Base-by-base conservation (phyloP, 2,113 vertebrate species). In the Otolemur garnettii region DNA sequence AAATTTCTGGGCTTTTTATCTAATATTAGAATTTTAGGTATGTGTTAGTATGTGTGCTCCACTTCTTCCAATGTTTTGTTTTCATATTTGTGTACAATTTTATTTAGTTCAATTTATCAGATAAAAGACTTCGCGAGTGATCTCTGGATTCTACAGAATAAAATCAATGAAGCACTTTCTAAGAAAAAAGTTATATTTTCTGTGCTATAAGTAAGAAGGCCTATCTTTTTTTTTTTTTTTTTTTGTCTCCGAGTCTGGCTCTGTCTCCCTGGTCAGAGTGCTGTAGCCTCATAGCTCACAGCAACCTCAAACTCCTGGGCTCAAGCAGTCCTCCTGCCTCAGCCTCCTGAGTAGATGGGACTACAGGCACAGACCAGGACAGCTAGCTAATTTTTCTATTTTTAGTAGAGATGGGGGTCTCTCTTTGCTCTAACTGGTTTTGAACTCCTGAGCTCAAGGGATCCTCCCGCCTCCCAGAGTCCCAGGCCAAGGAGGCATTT, bases 71-170 rank as follows among this genome's bases (percentile, higher is more conserved):
- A 77, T n/a, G 7, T 80, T 93, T 95, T 69, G 9, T 60, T 91
- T 91, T 74, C 55, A 96, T 87, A 62, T 79, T 30, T 75, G 28
- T 78, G 4, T 71, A 82, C 30, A 85, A 95, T 83, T 95, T 89
- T 90, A 96, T 77, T 92, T 84, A 82, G 10, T 62, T 89, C 11
- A 81, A 45, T 93, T 95, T 66, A 3, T 55, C 22, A 87, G n/a
- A 82, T 28, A 78, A 62, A 53, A 78, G 72, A 72, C 6, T 80
- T 83, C 97, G 26, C 42, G 84, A 93, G 12, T 90, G 85, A 77
- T 57, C 2, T 7, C 18, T 18, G 38, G 9, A 22, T 79, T 92
- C 78, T 89, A 69, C 10, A 64, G 15, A 95, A 91, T 59, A 93
- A 96, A 95, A 85, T 64, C 35, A 71, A 66, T 87, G 50, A 53